Base-by-base conservation (phyloP, 2,888 invertebrate species). In the Xylota segnis region DNA sequence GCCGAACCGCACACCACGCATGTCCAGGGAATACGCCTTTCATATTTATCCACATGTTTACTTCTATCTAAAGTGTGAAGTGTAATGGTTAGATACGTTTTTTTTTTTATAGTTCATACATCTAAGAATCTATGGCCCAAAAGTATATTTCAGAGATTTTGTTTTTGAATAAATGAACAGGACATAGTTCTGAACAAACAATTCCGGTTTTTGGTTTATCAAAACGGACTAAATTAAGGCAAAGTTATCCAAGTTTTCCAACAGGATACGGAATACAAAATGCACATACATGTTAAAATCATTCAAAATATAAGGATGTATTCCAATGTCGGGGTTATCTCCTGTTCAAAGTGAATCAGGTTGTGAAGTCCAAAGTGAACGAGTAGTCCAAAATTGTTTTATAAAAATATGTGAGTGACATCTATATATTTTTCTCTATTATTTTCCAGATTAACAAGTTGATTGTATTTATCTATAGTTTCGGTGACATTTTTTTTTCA, bases 21-120 rank as follows among this genome's bases (percentile, higher is more conserved):
- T 83, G 68, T 63, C 27, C 74, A 12, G 63, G 61, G 75, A 37
- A 83, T 83, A 83, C 79, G 83, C 83, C 79, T 79, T 83, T 66
- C 23, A 78, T 65, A 70, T 83, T 78, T 56, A 45, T 58, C 68
- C 78, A 79, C 68, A 83, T 70, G 68, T 58, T 74, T 70, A 79
- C 45, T 34, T 63, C 68, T 34, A 29, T 61, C 43, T 61, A 75
- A 63, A 45, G 63, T 70, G 43, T 45, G 43, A 47, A 74, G 74
- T 74, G 74, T n/a, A 70, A 74, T 50, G 37, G 47, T 58, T 58
- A 6, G 37, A 61, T 61, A 61, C 32, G 23, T 23, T 23, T 45
- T 37, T 58, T 61, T 12, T 65, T 47, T 0, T 66, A 66, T 40
- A 45, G 10, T 61, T 47, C 74, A 52, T 66, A 52, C 50, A 58